Evolutionary conservation across 2,888 invertebrate genomes (phyloP).

Genomic region (Hypercompe scribonia): DNA sequence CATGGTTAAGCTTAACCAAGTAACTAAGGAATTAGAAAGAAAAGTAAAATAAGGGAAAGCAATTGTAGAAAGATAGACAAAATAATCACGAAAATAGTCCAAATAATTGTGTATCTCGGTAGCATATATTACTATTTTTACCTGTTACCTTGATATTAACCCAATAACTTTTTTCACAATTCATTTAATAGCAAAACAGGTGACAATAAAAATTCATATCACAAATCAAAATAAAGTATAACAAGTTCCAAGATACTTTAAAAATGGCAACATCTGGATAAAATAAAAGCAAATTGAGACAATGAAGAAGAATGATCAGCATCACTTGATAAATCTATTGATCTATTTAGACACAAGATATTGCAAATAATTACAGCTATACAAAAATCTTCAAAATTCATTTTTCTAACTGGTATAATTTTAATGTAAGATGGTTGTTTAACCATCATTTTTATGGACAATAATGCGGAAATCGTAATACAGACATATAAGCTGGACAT

Average conservation of each 20-base stretch:
- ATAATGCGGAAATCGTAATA: constrained; percentile 47
- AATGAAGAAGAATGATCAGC: not conserved
- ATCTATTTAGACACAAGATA: not conserved
- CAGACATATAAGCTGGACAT: constrained; percentile 39
- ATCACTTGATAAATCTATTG: not conserved
- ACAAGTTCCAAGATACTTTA: not conserved
- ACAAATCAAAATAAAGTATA: constrained; percentile 20
- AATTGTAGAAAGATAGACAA: not conserved
- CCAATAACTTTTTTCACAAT: not conserved
- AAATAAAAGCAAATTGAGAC: not conserved
- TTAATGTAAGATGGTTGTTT: not conserved
- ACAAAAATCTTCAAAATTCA: not conserved
- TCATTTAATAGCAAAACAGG: constrained; percentile 4
- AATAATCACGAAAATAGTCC: too few relatives aligned
- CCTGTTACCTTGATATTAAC: not conserved
- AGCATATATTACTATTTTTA: too few relatives aligned
- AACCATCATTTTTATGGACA: constrained; percentile 19
- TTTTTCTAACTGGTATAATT: not conserved
- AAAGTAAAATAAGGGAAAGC: not conserved
- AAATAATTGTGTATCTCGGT: too few relatives aligned
- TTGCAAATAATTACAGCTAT: not conserved
- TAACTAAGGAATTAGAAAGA: not conserved
- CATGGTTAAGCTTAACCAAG: not conserved
- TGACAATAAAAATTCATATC: not conserved
- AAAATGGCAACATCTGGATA: not conserved